These are phyloP conservation scores for Charanyca ferruginea DNA, from an alignment of 2,888 invertebrate genomes.

Conservation along the genomic window DNA sequence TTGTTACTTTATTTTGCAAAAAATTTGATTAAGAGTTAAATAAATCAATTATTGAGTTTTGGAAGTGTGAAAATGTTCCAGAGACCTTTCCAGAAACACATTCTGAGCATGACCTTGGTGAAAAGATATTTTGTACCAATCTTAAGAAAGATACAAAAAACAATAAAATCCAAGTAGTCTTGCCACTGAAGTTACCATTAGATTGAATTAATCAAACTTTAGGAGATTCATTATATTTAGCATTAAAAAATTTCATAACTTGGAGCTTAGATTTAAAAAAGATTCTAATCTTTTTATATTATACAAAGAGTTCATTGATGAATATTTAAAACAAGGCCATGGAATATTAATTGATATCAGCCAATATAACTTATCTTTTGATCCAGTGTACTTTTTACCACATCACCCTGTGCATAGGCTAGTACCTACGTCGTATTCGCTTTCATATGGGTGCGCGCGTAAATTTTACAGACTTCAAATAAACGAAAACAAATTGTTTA, in stretches of 20 bases:
- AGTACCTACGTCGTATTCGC: no score
- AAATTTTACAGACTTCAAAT: no score
- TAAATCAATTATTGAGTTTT: conserved; percentile 6
- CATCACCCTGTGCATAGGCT: no score
- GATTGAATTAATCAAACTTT: conserved; percentile 5
- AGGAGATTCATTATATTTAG: conserved; percentile 18
- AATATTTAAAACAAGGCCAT: no score
- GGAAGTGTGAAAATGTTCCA: conserved; percentile 8
- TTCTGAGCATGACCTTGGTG: conserved; percentile 15
- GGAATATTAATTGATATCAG: no score
- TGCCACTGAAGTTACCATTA: no score
- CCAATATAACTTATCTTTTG: no score
- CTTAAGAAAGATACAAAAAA: conserved; percentile 15
- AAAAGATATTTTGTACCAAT: conserved; percentile 10
- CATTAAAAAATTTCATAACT: conserved; percentile 12
- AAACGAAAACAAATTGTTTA: no score
- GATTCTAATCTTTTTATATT: conserved; percentile 1
- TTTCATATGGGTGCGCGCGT: no score
- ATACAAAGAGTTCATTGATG: conserved; percentile 10
- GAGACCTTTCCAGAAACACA: conserved; percentile 2
- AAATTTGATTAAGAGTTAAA: neutral
- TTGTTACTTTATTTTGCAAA: conserved; percentile 9
- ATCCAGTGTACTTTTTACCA: no score
- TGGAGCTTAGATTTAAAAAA: neutral
- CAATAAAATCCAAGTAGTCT: no score